A percentile compares a stretch with the other conserved stretches of the same genome.
phyloP scores from a whole-genome alignment of 2,797 vertebrate genomes.

The Pempheris klunzingeri region DNA sequence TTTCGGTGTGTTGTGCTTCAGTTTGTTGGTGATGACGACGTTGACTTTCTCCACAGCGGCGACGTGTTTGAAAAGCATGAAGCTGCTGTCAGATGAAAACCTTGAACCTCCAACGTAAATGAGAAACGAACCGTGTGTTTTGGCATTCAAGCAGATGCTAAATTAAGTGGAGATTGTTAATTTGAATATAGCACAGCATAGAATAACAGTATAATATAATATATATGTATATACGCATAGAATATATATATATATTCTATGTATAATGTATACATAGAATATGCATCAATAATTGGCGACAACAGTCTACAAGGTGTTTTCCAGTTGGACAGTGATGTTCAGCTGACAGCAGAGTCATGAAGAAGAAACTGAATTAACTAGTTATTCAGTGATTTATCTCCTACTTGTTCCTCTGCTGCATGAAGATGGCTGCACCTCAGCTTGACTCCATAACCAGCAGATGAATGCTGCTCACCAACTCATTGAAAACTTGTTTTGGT shows the following conservation, averaged over 20 bases:
- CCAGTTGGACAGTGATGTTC: background rate
- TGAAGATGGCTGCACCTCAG: conserved; percentile 45
- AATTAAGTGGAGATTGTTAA: no score
- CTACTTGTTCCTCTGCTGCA: background rate
- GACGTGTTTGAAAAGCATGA: background rate
- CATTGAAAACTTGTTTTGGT: background rate
- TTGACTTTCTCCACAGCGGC: background rate
- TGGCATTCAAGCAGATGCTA: no score
- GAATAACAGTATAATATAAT: no score
- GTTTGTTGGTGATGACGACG: background rate
- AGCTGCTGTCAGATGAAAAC: conserved; percentile 36
- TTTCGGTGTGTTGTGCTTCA: background rate
- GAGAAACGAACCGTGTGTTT: no score
- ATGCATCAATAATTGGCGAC: no score
- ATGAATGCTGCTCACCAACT: background rate
- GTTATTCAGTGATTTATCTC: background rate
- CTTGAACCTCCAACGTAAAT: no score
- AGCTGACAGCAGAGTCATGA: conserved; percentile 32
- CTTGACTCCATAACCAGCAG: background rate
- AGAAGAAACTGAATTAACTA: background rate
- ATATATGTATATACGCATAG: no score
- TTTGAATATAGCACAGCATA: no score
- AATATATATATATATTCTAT: no score
- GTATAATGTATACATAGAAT: no score
- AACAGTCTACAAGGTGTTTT: no score